Base-by-base conservation (phyloP, 2,888 invertebrate genomes). In the Nemoura dubitans region DNA sequence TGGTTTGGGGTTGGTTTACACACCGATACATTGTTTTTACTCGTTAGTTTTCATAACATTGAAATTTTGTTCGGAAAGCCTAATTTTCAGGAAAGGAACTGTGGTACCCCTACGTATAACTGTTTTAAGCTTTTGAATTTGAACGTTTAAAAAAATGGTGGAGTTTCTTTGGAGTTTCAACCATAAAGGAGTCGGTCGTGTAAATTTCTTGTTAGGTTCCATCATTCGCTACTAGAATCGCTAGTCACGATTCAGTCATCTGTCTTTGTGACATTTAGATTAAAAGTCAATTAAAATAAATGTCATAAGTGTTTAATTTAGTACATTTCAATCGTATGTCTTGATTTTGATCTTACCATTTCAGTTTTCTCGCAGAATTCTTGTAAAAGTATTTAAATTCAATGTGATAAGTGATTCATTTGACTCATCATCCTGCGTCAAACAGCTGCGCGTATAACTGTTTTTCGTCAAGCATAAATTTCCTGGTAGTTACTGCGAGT, bases 391-490 rank as follows among this genome's bases (percentile, higher is more conserved):
- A 7, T 59, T 59, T 21, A 21, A 7, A 59, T 21, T 16, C 59
- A 21, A 2, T 59, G 59, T 59, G 59, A 59, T 7, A 59, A 59
- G 59, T 59, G 59, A 59, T 78, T 78, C 30, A 83, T 88, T 85
- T 88, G 88, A 86, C 87, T 87, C 28, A 76, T 86, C 87, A 87
- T 88, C 89, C 81, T 89, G 88, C 88, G 88, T 88, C 80, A 78
- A 85, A 87, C 87, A 87, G 87, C 86, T 89, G 89, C 89, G 89
- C 89, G 84, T 82, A 88, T 86, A 87, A 88, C 87, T 87, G 77
- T 85, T 86, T 88, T 89, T 90, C 89, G 89, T 89, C 89, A 88
- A 89, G 89, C 89, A 89, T 89, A 89, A 89, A 89, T 89, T 90
- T 89, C 89, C 89, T 89, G 89, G 89, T 89, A 88, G 89, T 89